Conservation (phyloP, 1,140 invertebrate genomes). For the Ostrea edulis region DNA sequence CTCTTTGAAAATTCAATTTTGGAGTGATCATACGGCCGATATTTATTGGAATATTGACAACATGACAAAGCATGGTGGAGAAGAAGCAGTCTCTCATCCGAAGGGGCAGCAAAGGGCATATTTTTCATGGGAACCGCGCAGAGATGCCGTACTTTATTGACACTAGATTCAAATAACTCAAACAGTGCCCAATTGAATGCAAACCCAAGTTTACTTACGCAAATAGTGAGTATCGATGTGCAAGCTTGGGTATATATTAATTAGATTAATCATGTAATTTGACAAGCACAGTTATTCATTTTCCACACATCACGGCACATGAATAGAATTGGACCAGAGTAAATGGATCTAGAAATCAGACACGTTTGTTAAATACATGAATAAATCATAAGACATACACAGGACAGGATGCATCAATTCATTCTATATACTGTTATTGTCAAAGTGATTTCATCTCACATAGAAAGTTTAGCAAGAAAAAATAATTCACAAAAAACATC, state of each 20-base stretch:
- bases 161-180: too few species aligned
- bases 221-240: neutral
- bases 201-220: neutral
- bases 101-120: neutral
- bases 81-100: neutral
- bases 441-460: too few species aligned
- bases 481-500: too few species aligned
- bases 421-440: too few species aligned
- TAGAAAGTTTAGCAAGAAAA: too few species aligned
- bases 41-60: slow-evolving; percentile 16
- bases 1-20: neutral
- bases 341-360: too few species aligned
- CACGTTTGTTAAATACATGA: too few species aligned
- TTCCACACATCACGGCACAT: neutral
- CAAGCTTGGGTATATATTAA: neutral
- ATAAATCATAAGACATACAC: too few species aligned
- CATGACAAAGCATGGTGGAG: neutral
- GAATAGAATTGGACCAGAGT: neutral
- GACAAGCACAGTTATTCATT: neutral
- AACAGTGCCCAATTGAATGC: neutral
- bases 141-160: neutral
- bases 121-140: neutral
- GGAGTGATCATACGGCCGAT: neutral
- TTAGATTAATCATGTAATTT: slow-evolving; percentile 6
- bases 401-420: too few species aligned